These are phyloP conservation scores for Notolabrus celidotus DNA, from an alignment of 2,797 vertebrate genomes.

Conservation along the genomic window DNA sequence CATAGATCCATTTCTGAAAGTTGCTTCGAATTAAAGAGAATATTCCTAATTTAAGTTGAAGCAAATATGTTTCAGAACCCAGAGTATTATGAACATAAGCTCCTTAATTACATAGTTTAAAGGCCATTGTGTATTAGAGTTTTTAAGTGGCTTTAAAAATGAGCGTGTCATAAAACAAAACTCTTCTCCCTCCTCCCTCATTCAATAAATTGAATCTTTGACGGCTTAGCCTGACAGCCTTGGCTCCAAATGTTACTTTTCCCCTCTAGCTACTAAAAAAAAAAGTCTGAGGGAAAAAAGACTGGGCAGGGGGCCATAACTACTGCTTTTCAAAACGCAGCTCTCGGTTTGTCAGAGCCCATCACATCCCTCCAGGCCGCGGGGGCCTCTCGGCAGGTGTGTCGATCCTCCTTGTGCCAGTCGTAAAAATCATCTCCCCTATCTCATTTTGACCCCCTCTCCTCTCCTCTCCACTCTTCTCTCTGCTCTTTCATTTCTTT, in stretches of 20 bases:
- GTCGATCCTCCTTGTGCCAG: constrained; percentile 19
- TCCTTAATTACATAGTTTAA: not conserved
- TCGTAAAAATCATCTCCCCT: constrained; percentile 17
- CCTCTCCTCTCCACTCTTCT: constrained; percentile 13
- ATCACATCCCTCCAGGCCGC: constrained; percentile 36
- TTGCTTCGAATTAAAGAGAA: too few relatives aligned
- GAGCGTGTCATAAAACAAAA: not conserved
- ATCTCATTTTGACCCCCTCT: constrained; percentile 10
- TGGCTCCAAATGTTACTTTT: constrained; percentile 11
- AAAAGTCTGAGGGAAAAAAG: not conserved
- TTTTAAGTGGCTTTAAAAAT: not conserved
- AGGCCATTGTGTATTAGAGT: not conserved
- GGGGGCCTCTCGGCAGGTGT: constrained; percentile 53
- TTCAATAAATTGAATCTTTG: constrained; percentile 23
- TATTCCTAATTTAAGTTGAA: not conserved
- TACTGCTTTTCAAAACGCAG: constrained; percentile 25
- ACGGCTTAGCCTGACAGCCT: constrained; percentile 17
- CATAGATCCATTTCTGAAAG: too few relatives aligned
- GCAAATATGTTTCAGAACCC: not conserved
- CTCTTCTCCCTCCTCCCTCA: constrained; percentile 18
- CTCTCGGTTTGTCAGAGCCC: constrained; percentile 3
- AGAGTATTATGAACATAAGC: not conserved
- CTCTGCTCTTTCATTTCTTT: not conserved
- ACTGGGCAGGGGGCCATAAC: constrained; percentile 5
- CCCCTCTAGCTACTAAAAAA: constrained; percentile 6